A percentile compares a stretch with the other conserved stretches of the same genome.
Conservation (phyloP, 2,797 vertebrate species). For the Gallinago nigripennis region DNA sequence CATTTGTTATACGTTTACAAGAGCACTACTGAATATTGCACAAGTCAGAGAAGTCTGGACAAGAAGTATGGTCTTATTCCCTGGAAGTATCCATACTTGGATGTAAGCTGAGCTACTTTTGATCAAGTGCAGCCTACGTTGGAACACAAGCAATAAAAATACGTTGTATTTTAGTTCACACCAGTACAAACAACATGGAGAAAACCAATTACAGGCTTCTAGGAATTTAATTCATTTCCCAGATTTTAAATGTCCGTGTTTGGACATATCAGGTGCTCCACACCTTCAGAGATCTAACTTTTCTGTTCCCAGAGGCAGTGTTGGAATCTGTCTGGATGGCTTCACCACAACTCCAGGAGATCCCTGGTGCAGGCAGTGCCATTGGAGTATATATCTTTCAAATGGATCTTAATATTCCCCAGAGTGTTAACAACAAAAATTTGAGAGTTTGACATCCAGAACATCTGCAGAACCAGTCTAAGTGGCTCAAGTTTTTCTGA, state of each 20-base stretch:
- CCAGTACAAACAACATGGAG: background rate
- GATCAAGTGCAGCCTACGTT: background rate
- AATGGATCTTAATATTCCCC: background rate
- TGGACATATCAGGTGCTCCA: background rate
- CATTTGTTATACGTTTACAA: background rate
- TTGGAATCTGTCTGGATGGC: background rate
- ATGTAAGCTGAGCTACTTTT: slow-evolving; percentile 1
- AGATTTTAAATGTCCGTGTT: background rate
- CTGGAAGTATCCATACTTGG: background rate
- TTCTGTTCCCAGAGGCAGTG: background rate
- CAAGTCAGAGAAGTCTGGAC: background rate
- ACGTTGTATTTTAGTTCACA: background rate
- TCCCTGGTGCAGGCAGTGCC: background rate
- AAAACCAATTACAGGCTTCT: background rate
- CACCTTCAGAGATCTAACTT: background rate
- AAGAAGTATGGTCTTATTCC: background rate
- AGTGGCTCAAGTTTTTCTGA: background rate
- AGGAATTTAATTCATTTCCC: background rate
- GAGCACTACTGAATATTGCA: background rate
- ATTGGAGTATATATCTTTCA: background rate
- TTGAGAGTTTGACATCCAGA: background rate
- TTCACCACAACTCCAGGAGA: background rate
- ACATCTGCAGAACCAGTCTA: background rate
- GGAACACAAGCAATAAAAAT: background rate
- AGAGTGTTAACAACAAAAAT: background rate